Base-by-base conservation (phyloP, 2,797 vertebrate genomes). In the Sardinella longiceps region DNA sequence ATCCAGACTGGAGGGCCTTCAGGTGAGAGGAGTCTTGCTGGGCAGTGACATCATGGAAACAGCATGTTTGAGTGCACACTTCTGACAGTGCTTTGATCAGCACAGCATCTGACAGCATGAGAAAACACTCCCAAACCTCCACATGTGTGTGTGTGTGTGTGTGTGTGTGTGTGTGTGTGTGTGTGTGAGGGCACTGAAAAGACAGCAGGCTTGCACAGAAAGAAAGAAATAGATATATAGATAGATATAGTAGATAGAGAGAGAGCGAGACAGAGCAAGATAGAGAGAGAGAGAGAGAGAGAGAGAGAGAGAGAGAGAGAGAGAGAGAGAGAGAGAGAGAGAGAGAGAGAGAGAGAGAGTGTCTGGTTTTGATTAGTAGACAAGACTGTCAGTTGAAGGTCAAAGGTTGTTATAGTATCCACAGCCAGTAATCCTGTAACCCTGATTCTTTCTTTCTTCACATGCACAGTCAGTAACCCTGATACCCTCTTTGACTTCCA, bases 1-100 rank as follows among this genome's bases (percentile, higher is more conserved):
- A 33, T 83, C 39, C 43, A 80, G 84, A 58, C 9, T 53, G 18
- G n/a, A 25, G n/a, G 23, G 12, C 5, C 5, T n/a, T 77, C 4
- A 77, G 33, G 66, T 70, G 23, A 77, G 18, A 7, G 39, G 33
- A 80, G 83, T 84, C 80, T 51, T 23, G 33, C 18, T 80, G 81
- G n/a, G 1, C 77, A 12, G 50, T 88, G 87, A 86, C 60, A 77
- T 86, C 87, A 86, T 83, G 81, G 81, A 85, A 83, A 85, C 4
- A 9, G 15, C 11, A 83, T 81, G 70, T 77, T 77, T 77, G 70
- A 77, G 43, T 83, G 58, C 81, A 74, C 82, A 80, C 56, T 70
- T 77, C 18, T 56, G 20, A 2, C 33, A 25, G 6, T 10, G 23
- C 48, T 86, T 88, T 86, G 81, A 88, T 84, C 77, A 83, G 46